Base-by-base conservation (phyloP, 2,797 vertebrate genomes). In the Microctenopoma stevenorrisi region DNA sequence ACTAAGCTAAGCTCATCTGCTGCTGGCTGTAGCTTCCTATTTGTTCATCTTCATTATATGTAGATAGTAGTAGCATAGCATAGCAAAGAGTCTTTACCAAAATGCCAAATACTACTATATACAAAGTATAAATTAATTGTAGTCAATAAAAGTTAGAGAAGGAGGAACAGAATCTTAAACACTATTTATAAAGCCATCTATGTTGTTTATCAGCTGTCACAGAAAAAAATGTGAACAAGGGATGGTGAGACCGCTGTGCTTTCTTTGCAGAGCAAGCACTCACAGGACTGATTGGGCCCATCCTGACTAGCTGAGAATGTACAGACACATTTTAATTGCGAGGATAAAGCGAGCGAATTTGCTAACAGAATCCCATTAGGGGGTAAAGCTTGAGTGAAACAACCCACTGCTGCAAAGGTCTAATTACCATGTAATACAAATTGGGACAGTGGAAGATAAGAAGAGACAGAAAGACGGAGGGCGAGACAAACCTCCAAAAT, bases 341-440 rank as follows among this genome's bases (percentile, higher is more conserved):
- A 44, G 61, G 44, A 77, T 71, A 79, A 70, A 11, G 68, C 4
- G 49, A 68, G 58, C 54, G 62, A 58, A 62, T 69, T 33, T 13
- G 25, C 63, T 72, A 73, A 81, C 54, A 56, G 58, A 82, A 80
- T 81, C 68, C 74, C 72, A 83, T 82, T 69, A 81, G 65, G 69
- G 38, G 16, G 47, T 7, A 64, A 57, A 70, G 44, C 42, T 48
- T 49, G 54, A 25, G 56, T 65, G 59, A 66, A 73, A 64, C n/a
- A 73, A 49, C 44, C 48, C 58, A 11, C 16, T 46, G 40, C 57
- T 54, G 64, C 57, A 79, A 64, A 73, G 52, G 55, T 58, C 78
- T 75, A 74, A 89, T 88, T 81, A 87, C 73, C 72, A 72, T 6
- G 11, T 53, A 46, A 68, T 16, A 61, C 56, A 76, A 79, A 79